Evolutionary conservation across 2,797 vertebrate genomes (phyloP), one percentile per base, ranked within the genome.

Genomic region (Dendrocincla tyrannina): DNA sequence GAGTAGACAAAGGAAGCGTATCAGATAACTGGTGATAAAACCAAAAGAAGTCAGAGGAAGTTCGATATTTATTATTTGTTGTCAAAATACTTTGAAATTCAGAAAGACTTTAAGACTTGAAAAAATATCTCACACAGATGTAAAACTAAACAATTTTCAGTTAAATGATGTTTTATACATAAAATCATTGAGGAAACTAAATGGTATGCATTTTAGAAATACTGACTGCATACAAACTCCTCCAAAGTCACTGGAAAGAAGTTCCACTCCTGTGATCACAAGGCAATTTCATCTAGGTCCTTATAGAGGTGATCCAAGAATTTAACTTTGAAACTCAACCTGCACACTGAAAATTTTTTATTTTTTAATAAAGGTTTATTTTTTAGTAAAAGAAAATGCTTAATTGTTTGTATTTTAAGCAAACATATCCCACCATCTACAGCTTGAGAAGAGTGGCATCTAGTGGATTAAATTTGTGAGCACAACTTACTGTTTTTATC

Each of bases 401-500:
- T 66, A 32, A 32, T 30, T 72, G 17, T 25, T 42, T 44, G 3
- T 70, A 58, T 68, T 92, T 89, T 30, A 75, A 78, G 53, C 35
- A 58, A 41, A 28, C 42, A 24, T 17, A 82, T 32, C 22, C n/a
- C 18, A 62, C 16, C 0, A 3, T 10, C 33, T 60, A 50, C 3
- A 64, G 49, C 67, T 94, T 96, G 96, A 96, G 81, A 95, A 88
- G 73, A 97, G 70, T 89, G 96, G 80, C 97, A 97, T 91, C 97
- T 97, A 96, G 88, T 95, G 96, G 91, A 72, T 47, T 59, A 60
- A 9, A 83, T 19, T 73, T 64, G 42, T 20, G 35, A 15, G 33
- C 44, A 83, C 94, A 89, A 60, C 25, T 74, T 49, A n/a, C 3
- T 56, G 3, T 1, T 66, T 1, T 69, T 64, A 33, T 14, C 32